phyloP scores from a whole-genome alignment of 2,797 vertebrate genomes.

The Esox lucius region DNA sequence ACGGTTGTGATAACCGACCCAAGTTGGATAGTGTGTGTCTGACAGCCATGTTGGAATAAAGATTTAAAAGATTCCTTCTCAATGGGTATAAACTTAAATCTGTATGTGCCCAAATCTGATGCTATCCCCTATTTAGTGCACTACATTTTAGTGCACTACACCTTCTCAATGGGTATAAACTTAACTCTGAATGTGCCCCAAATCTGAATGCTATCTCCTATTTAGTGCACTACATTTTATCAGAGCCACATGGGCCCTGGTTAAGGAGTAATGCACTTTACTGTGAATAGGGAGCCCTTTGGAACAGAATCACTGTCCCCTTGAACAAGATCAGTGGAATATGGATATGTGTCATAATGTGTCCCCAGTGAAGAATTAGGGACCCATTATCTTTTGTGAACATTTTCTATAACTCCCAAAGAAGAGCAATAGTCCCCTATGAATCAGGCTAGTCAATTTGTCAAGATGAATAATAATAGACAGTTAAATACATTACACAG shows the following conservation, averaged over 20 bases:
- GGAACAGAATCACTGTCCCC: constrained; percentile 53
- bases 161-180: constrained; percentile 75
- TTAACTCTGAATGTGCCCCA: constrained; percentile 46
- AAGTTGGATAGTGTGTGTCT: too few relatives aligned
- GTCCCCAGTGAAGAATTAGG: constrained; percentile 10
- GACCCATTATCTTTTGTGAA: constrained; percentile 3
- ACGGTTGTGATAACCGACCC: too few relatives aligned
- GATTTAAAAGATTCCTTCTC: too few relatives aligned
- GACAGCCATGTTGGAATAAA: too few relatives aligned
- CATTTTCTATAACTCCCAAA: not conserved
- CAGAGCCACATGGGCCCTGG: too few relatives aligned
- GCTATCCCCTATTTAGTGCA: too few relatives aligned
- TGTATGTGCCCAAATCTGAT: too few relatives aligned
- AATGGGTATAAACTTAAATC: too few relatives aligned
- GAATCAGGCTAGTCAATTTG: not conserved
- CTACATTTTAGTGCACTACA: too few relatives aligned
- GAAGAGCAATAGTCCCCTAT: not conserved
- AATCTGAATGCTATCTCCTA: not conserved
- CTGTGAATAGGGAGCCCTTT: not conserved
- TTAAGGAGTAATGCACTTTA: too few relatives aligned
- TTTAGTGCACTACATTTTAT: not conserved
- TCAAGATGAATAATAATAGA: not conserved
- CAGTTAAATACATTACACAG: not conserved
- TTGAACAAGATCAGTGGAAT: constrained; percentile 56
- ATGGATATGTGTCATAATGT: constrained; percentile 11